Percentiles rank a stretch among this genome's conserved stretches.
Conservation (phyloP, 2,888 invertebrate genomes). For the Phyllotreta cruciferae region DNA sequence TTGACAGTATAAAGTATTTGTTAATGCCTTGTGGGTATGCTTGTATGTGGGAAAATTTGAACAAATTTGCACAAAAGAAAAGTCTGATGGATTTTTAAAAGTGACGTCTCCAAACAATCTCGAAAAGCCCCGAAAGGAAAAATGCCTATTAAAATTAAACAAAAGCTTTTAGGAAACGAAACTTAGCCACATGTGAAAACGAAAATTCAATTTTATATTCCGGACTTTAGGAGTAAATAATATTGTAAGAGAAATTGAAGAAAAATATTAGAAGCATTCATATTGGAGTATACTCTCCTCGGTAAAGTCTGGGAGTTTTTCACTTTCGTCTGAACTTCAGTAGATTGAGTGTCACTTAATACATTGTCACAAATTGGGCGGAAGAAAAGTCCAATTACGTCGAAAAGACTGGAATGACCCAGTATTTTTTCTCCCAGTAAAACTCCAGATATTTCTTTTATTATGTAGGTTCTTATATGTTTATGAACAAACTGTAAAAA, state of each 20-base stretch:
- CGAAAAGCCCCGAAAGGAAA: too few species aligned
- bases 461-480: neutral
- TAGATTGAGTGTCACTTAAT: slow-evolving; percentile 36
- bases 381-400: slow-evolving; percentile 34
- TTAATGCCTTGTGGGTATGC: too few species aligned
- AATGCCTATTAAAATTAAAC: too few species aligned
- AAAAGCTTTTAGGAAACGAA: too few species aligned
- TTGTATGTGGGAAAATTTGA: too few species aligned
- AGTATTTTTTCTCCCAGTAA: slow-evolving; percentile 4
- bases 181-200: too few species aligned
- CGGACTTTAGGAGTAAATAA: slow-evolving; percentile 31
- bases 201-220: slow-evolving; percentile 31
- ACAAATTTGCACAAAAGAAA: too few species aligned
- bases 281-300: slow-evolving; percentile 34
- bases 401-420: slow-evolving; percentile 18
- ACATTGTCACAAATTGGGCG: slow-evolving; percentile 34
- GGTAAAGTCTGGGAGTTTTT: slow-evolving; percentile 32
- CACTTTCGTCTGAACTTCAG: slow-evolving; percentile 34
- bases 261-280: slow-evolving; percentile 34
- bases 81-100: too few species aligned
- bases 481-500: too few species aligned
- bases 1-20: too few species aligned
- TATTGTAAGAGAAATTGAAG: slow-evolving; percentile 14
- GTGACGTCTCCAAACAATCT: too few species aligned
- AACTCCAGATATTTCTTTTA: slow-evolving; percentile 33